These are phyloP conservation scores for Pteronotus mesoamericanus DNA, from an alignment of 2,797 vertebrate species.

Conservation along the genomic window DNA sequence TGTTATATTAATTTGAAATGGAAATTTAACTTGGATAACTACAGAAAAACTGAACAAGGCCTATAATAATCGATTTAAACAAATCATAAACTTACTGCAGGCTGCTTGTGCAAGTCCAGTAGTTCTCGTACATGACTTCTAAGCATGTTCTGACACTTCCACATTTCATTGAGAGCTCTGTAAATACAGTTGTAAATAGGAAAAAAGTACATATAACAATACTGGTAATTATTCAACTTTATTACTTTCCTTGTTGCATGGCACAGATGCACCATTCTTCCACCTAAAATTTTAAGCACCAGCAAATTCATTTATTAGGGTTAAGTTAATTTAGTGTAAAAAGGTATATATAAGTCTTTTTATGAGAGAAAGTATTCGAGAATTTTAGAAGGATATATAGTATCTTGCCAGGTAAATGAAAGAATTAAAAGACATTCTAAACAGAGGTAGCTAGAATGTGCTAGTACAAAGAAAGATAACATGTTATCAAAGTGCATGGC, in stretches of 20 bases:
- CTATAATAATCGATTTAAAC: neutral
- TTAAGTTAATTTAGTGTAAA: neutral
- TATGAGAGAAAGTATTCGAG: neutral
- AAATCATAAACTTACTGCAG: conserved; percentile 85
- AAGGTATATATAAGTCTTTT: neutral
- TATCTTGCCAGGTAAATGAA: neutral
- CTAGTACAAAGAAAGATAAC: neutral
- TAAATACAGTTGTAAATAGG: conserved; percentile 40
- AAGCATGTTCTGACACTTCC: conserved; percentile 99
- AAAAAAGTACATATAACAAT: conserved; percentile 11
- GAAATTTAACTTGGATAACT: neutral
- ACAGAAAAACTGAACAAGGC: neutral
- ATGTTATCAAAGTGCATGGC: neutral
- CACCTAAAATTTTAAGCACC: conserved; percentile 17
- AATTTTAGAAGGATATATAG: neutral
- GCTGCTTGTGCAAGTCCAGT: conserved; percentile 96
- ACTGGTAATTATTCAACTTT: neutral
- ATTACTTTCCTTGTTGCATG: neutral
- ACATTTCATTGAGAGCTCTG: conserved; percentile 99
- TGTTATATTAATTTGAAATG: neutral
- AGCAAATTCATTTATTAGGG: neutral
- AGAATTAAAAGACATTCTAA: neutral
- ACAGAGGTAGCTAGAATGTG: neutral
- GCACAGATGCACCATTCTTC: neutral
- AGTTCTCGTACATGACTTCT: conserved; percentile 96